phyloP scores from a whole-genome alignment of 2,113 vertebrate genomes.

The Conger conger region DNA sequence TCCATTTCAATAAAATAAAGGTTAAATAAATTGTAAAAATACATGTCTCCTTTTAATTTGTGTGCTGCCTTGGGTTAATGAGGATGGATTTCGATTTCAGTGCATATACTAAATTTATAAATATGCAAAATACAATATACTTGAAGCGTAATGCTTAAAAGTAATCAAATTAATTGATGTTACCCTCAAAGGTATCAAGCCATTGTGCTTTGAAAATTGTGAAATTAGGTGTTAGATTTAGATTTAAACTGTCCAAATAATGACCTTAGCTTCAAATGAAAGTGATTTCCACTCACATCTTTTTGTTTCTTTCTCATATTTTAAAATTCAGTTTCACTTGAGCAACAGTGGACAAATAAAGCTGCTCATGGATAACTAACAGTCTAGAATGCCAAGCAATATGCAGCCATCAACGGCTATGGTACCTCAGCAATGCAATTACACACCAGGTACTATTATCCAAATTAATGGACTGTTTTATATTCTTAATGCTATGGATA shows the following conservation, averaged over 20 bases:
- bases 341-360: conserved; percentile 80
- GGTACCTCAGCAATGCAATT: conserved; percentile 82
- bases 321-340: conserved; percentile 62
- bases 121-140: neutral
- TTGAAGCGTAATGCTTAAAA: neutral
- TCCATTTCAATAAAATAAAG: too few species aligned
- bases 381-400: conserved; percentile 80
- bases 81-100: neutral
- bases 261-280: conserved; percentile 14
- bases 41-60: neutral
- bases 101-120: neutral
- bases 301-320: neutral
- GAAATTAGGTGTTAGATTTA: conserved; percentile 11
- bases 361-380: conserved; percentile 81
- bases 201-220: neutral
- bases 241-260: conserved; percentile 15
- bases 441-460: conserved; percentile 82
- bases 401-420: conserved; percentile 67
- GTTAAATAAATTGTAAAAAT: too few species aligned
- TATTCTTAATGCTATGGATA: conserved; percentile 72
- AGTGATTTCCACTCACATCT: conserved; percentile 21
- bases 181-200: neutral
- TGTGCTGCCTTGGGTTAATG: neutral
- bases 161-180: neutral
- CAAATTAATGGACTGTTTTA: conserved; percentile 87